Base-by-base conservation (phyloP, 2,797 vertebrate species). In the Cyclopterus lumpus region DNA sequence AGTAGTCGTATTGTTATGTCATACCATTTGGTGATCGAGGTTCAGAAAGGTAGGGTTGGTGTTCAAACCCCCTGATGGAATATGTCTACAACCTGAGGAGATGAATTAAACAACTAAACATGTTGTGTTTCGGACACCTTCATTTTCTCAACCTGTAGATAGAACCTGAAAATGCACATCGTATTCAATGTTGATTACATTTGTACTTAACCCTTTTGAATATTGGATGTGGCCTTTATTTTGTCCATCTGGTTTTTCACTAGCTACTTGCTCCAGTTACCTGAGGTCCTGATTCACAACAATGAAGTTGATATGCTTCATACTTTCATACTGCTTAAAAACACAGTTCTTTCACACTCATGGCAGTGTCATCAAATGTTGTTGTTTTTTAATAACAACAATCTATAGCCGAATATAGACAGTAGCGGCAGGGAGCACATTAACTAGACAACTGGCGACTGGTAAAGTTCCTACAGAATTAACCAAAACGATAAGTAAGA, bases 1-100 rank as follows among this genome's bases (percentile, higher is more conserved):
- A 4, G 9, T 73, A 54, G 61, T 20, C 60, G 70, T 67, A 42
- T 16, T 44, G 22, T 72, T 16, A 15, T 67, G 34, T 48, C 14
- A 60, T 6, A 48, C 20, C n/a, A 36, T 26, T 3, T 55, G 6
- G 34, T 16, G 5, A 67, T 62, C 16, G 16, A 4, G 32, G 2
- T 24, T 38, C 12, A 8, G 15, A 42, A 15, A 32, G 7, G 20
- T 18, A 48, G 28, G 6, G 16, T 48, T 54, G 38, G 20, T 20
- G 6, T 40, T 57, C 18, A 34, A 3, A 36, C 28, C 8, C 5
- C 1, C 4, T 54, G 26, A 15, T 54, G 40, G 40, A 15, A 42
- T 42, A 42, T 15, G 15, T 42, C 40, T 42, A 14, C 40, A 42
- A 42, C 12, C 15, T 42, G 5, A 42, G 10, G 15, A 42, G 12